Conservation (phyloP, 2,797 vertebrate species). For the Tauraco hartlaubi region DNA sequence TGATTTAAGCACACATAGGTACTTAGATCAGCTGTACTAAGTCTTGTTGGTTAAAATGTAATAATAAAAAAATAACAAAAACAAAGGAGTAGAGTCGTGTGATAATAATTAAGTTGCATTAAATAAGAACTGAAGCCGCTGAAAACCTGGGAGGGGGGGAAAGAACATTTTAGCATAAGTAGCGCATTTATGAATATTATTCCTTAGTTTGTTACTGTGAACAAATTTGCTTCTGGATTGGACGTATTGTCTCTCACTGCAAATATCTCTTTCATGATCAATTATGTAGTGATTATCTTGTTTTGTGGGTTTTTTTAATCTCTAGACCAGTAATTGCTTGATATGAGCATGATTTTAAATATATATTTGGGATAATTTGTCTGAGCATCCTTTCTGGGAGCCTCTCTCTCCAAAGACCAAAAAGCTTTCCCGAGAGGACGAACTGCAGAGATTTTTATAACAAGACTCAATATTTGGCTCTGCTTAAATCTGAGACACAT, state of each 20-base stretch:
- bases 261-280: neutral
- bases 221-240: neutral
- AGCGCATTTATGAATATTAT: neutral
- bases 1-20: neutral
- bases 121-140: neutral
- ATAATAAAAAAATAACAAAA: neutral
- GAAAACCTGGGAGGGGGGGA: neutral
- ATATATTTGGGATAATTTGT: neutral
- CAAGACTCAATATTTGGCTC: neutral
- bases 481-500: neutral
- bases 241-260: neutral
- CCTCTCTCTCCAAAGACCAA: neutral
- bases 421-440: neutral
- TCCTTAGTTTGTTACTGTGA: neutral
- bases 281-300: neutral
- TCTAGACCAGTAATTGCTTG: neutral
- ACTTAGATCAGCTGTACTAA: neutral
- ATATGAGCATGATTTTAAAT: neutral
- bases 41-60: neutral
- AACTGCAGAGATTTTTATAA: neutral
- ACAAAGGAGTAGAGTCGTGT: neutral
- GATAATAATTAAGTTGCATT: constrained; percentile 10
- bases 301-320: neutral
- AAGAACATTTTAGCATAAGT: neutral
- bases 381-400: neutral